Conservation (phyloP, 2,113 vertebrate genomes). For the Danio rerio region DNA sequence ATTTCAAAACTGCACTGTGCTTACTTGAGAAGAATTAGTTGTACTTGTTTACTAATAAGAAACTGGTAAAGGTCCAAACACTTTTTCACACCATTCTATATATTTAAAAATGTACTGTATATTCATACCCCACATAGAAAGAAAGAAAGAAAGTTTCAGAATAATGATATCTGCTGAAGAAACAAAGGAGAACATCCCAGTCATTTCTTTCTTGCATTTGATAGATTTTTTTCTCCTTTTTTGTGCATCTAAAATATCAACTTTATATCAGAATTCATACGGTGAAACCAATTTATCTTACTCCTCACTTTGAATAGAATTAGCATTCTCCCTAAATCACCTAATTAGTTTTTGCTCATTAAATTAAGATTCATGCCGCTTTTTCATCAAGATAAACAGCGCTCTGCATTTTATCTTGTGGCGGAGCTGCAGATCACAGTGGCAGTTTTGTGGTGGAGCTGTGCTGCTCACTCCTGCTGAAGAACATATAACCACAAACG, state of each 20-base stretch:
- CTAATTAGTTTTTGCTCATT: constrained; percentile 63
- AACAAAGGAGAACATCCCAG: constrained; percentile 15
- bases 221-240: constrained; percentile 8
- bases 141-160: background rate
- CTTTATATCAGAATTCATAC: constrained; percentile 39
- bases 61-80: no score
- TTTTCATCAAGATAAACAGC: constrained; percentile 55
- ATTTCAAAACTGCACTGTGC: no score
- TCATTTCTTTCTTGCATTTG: background rate
- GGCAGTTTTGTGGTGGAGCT: constrained; percentile 9
- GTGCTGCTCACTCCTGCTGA: constrained; percentile 9
- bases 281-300: constrained; percentile 63
- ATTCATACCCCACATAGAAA: background rate
- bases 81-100: no score
- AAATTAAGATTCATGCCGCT: constrained; percentile 58
- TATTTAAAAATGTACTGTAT: no score
- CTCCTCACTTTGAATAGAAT: constrained; percentile 55
- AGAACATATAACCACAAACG: background rate
- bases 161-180: constrained; percentile 33
- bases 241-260: constrained; percentile 57
- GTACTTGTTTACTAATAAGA: no score
- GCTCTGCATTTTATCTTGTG: constrained; percentile 39
- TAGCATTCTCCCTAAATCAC: constrained; percentile 57
- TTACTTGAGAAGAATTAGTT: no score
- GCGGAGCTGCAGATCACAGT: constrained; percentile 26